Percentiles rank a stretch among this genome's conserved stretches.
Evolutionary conservation across 1,140 invertebrate genomes (phyloP).

Genomic region (Neodiprion fabricii): DNA sequence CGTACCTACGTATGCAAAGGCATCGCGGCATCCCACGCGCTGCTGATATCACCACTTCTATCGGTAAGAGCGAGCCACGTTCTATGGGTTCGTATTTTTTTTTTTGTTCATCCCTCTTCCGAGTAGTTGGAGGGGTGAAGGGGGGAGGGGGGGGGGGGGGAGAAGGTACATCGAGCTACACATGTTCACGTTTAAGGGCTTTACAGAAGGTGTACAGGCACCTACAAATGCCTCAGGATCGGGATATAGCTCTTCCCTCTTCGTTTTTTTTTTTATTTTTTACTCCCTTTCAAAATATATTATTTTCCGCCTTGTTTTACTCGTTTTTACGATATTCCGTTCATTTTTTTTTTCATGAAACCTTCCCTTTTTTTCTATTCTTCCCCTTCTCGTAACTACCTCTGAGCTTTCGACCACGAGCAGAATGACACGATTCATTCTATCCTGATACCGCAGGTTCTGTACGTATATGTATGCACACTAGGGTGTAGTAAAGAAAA

Average conservation of each 20-base stretch:
- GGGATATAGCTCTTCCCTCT: background rate
- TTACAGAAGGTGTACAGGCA: too few relatives aligned
- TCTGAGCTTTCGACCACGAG: too few relatives aligned
- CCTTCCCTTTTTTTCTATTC: background rate
- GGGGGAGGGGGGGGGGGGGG: background rate
- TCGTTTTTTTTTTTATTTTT: too few relatives aligned
- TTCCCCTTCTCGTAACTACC: background rate
- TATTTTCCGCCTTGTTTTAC: background rate
- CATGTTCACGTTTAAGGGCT: too few relatives aligned
- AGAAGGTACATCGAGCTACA: too few relatives aligned
- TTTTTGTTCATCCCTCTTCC: background rate
- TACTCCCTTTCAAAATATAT: background rate
- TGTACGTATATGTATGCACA: too few relatives aligned
- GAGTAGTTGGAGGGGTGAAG: background rate
- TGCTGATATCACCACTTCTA: too few relatives aligned
- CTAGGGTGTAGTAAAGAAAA: too few relatives aligned
- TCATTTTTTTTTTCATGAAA: constrained; percentile 11
- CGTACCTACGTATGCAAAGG: background rate
- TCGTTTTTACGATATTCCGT: background rate
- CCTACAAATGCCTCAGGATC: background rate
- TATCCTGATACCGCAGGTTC: too few relatives aligned
- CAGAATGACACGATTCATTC: too few relatives aligned
- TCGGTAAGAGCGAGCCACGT: background rate
- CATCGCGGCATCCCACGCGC: too few relatives aligned
- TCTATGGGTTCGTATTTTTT: background rate